Evolutionary conservation across 2,888 invertebrate genomes (phyloP), one percentile per base, ranked within the genome.

Genomic region (Eulithis testata): DNA sequence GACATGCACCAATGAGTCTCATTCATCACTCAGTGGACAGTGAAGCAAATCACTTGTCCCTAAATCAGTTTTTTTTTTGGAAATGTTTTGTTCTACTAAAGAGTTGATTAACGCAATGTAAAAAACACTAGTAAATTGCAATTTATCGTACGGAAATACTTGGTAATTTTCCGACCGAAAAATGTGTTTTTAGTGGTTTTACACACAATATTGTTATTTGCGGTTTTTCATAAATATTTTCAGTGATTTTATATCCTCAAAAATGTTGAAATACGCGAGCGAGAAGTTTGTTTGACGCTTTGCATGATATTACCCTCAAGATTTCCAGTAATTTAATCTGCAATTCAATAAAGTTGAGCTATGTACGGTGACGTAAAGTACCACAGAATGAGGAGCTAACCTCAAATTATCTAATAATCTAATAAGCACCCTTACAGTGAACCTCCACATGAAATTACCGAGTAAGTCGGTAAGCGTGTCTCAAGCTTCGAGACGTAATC

Each of bases 281-380:
- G 21, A 21, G 21, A 21, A 21, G 21, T 21, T 21, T 21, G 21
- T 21, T 21, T 6, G 31, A 5, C 31, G 31, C 31, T 31, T 31
- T 5, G 1, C 6, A 31, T 40, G 9, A 40, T 40, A 52, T 71
- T 66, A 66, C 63, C 67, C 69, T 51, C 65, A 74, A 70, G 73
- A 70, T 70, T 71, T 70, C 73, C 66, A 66, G 73, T 78, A 77
- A 84, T 79, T 81, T 50, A 50, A 63, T 49, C 51, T 76, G 80
- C 80, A 84, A 82, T 82, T 82, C 82, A 83, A 85, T 85, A 81
- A 79, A 78, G 76, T 74, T 77, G 61, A 66, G 60, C 62, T 62
- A 57, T 55, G 40, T 57, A 45, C 71, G 60, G 62, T 69, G 63
- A 74, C 71, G 70, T 73, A 68, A 80, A 61, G 64, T 58, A 62